Evolutionary conservation across 2,113 vertebrate genomes (phyloP).

Genomic region (Drymodes brunneopygia): DNA sequence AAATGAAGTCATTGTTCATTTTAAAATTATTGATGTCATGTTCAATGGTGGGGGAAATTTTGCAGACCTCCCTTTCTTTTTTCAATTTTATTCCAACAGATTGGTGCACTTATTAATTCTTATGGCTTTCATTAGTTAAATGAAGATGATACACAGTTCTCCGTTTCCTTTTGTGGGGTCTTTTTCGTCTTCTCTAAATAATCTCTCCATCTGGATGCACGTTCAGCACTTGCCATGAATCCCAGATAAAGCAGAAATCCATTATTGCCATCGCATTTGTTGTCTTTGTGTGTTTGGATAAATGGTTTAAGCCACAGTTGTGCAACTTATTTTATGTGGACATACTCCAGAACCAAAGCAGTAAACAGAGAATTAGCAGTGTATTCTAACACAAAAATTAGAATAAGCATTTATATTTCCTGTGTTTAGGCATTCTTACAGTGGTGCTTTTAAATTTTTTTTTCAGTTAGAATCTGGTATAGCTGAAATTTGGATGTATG

Average conservation of each 20-base stretch:
- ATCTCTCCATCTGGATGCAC: slow-evolving; percentile 25
- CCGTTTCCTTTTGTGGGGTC: slow-evolving; percentile 15
- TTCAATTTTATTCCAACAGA: slow-evolving; percentile 15
- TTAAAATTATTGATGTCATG: slow-evolving; percentile 12
- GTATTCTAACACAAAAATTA: not conserved
- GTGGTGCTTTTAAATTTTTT: not conserved
- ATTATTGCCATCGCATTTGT: not conserved
- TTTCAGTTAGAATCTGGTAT: not conserved
- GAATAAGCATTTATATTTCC: not conserved
- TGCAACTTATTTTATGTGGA: not conserved
- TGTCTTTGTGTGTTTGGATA: not conserved
- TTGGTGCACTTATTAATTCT: slow-evolving; percentile 49
- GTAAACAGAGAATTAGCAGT: not conserved
- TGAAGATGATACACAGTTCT: slow-evolving; percentile 3
- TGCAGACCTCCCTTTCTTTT: slow-evolving; percentile 40
- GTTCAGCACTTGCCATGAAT: not conserved
- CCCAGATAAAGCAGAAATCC: slow-evolving; percentile 24
- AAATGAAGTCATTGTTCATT: slow-evolving; percentile 27
- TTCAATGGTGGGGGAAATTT: not conserved
- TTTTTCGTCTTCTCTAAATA: not conserved
- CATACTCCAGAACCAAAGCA: not conserved
- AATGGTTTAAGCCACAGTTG: not conserved
- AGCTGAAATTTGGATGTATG: not conserved
- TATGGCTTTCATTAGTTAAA: slow-evolving; percentile 57
- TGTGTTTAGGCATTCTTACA: not conserved